phyloP scores from a whole-genome alignment of 2,888 invertebrate genomes.

The Volucella bombylans region DNA sequence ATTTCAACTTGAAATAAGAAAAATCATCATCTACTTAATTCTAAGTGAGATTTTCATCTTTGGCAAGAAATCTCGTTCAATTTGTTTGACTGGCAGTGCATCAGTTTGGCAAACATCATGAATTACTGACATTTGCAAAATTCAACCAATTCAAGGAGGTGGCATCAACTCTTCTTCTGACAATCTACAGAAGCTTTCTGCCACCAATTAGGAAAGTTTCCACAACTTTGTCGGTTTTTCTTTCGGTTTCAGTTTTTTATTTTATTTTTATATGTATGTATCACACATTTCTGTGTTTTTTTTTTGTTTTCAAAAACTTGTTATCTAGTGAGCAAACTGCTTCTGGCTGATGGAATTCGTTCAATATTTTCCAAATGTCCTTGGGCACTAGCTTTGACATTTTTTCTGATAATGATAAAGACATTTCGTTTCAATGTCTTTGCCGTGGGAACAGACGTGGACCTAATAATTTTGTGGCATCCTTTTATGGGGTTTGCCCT shows the following conservation, averaged over 20 bases:
- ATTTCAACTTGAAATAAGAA: no score
- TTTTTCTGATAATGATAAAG: slow-evolving; percentile 24
- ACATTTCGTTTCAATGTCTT: slow-evolving; percentile 19
- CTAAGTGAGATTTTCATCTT: no score
- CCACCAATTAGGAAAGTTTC: slow-evolving; percentile 57
- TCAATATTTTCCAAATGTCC: slow-evolving; percentile 54
- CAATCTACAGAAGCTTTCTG: slow-evolving; percentile 31
- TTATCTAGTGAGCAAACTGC: slow-evolving; percentile 52
- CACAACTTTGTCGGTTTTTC: slow-evolving; percentile 6
- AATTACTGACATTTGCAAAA: slow-evolving; percentile 16
- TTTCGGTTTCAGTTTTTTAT: background rate
- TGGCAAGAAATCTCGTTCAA: background rate
- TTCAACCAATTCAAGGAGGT: background rate
- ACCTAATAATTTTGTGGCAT: background rate
- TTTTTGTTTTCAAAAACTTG: slow-evolving; percentile 40
- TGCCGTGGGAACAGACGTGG: background rate
- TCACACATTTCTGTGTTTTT: no score
- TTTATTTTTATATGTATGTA: no score
- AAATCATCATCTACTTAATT: background rate
- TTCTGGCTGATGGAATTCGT: slow-evolving; percentile 48
- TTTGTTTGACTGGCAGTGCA: background rate
- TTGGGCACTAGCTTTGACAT: slow-evolving; percentile 27
- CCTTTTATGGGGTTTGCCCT: background rate
- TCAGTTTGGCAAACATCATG: slow-evolving; percentile 9
- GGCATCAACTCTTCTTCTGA: background rate